phyloP scores from a whole-genome alignment of 1,140 invertebrate species.

The Papilio helenus region DNA sequence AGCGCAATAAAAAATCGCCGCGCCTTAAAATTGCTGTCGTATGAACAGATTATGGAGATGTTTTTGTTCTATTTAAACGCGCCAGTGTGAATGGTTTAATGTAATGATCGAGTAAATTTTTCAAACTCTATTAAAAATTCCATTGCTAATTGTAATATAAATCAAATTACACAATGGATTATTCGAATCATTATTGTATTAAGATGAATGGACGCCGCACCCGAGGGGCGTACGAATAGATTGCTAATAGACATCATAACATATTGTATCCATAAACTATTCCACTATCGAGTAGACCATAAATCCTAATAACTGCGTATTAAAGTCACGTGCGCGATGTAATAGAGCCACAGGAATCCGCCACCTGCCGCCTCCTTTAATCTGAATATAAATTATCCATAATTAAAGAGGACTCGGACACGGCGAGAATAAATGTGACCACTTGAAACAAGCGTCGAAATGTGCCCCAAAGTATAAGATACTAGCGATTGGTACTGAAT shows the following conservation, averaged over 20 bases:
- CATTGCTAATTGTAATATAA: background rate
- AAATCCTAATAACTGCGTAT: conserved; percentile 69
- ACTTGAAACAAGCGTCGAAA: conserved; percentile 70
- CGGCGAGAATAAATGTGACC: conserved; percentile 77
- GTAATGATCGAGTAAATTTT: background rate
- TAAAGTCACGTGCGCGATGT: conserved; percentile 69
- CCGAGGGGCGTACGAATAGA: conserved; percentile 5
- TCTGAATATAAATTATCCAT: conserved; percentile 82
- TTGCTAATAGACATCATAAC: conserved; percentile 40
- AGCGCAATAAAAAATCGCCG: too few species aligned
- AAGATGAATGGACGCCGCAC: conserved; percentile 29
- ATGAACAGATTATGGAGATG: too few species aligned
- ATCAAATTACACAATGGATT: background rate
- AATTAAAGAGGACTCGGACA: conserved; percentile 81
- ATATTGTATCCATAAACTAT: conserved; percentile 50
- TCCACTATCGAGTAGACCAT: conserved; percentile 48
- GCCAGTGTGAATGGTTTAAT: conserved; percentile 53
- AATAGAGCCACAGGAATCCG: conserved; percentile 59
- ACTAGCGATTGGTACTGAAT: conserved; percentile 20
- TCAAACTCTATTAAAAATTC: background rate
- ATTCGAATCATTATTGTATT: conserved; percentile 15
- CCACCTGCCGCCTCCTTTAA: conserved; percentile 71
- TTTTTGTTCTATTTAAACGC: too few species aligned
- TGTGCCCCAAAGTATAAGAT: conserved; percentile 44
- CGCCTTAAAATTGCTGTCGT: too few species aligned